phyloP scores from a whole-genome alignment of 2,113 vertebrate genomes.

The Clinocottus analis region DNA sequence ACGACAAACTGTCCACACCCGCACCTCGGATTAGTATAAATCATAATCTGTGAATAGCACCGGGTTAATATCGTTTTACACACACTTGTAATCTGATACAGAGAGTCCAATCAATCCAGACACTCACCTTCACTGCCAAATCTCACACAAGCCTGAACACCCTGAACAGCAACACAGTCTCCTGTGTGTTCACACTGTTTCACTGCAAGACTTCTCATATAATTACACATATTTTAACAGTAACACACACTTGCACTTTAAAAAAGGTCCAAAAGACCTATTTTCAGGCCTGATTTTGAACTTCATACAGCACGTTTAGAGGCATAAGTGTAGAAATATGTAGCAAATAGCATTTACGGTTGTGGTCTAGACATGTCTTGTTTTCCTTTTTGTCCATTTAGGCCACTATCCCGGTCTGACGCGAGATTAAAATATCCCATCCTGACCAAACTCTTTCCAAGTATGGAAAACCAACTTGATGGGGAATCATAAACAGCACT shows the following conservation, averaged over 20 bases:
- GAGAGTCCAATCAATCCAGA: constrained; percentile 38
- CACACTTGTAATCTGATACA: constrained; percentile 62
- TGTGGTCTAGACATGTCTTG: constrained; percentile 67
- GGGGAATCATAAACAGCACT: constrained; percentile 49
- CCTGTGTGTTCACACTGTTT: neutral
- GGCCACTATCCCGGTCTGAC: constrained; percentile 54
- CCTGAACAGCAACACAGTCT: neutral
- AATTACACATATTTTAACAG: neutral
- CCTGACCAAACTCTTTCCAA: constrained; percentile 53
- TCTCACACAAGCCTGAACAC: neutral
- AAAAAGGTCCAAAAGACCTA: neutral
- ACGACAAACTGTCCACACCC: constrained; percentile 20
- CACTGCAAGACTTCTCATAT: constrained; percentile 1
- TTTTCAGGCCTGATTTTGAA: constrained; percentile 16
- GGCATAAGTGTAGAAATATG: constrained; percentile 49
- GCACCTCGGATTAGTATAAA: constrained; percentile 70
- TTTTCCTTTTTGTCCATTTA: constrained; percentile 58
- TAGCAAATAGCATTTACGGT: constrained; percentile 57
- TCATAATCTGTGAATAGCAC: constrained; percentile 66
- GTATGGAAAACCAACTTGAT: constrained; percentile 68
- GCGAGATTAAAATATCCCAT: constrained; percentile 71
- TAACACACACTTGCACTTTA: neutral
- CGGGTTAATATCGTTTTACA: constrained; percentile 59
- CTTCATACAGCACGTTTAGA: constrained; percentile 27
- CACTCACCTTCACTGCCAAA: too few relatives aligned